Percentiles rank a stretch among this genome's conserved stretches.
These are phyloP conservation scores for Pseudomyrmex gracilis DNA, from an alignment of 1,140 invertebrate species.

Conservation along the genomic window DNA sequence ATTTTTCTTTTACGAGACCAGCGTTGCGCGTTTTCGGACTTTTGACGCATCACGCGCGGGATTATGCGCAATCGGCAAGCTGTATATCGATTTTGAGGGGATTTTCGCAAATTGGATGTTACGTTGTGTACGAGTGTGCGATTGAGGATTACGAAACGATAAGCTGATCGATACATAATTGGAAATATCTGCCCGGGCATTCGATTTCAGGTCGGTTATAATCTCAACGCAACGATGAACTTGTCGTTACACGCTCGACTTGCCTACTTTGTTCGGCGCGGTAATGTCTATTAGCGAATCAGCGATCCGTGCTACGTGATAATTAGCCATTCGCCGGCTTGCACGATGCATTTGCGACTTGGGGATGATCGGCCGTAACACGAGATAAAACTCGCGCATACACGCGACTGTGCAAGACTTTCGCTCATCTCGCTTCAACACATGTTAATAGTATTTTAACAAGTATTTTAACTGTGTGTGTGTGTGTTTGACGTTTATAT, in stretches of 20 bases:
- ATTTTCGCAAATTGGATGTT: conserved; percentile 60
- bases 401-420: not conserved
- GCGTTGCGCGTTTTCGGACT: not conserved
- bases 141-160: conserved; percentile 65
- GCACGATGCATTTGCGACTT: not conserved
- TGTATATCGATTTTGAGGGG: conserved; percentile 43
- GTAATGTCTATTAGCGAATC: conserved; percentile 63
- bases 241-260: conserved; percentile 71
- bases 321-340: conserved; percentile 57
- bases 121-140: conserved; percentile 64
- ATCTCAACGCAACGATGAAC: conserved; percentile 46
- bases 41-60: conserved; percentile 38
- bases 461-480: too few species aligned
- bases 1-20: not conserved
- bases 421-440: not conserved
- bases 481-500: too few species aligned
- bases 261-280: conserved; percentile 67
- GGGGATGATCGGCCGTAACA: conserved; percentile 32
- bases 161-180: conserved; percentile 71
- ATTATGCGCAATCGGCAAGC: conserved; percentile 24
- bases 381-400: conserved; percentile 24
- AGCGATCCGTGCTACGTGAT: conserved; percentile 64
- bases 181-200: conserved; percentile 67
- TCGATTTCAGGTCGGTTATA: conserved; percentile 40
- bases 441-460: too few species aligned